phyloP scores from a whole-genome alignment of 2,888 invertebrate genomes.

The Branchellion lobata region DNA sequence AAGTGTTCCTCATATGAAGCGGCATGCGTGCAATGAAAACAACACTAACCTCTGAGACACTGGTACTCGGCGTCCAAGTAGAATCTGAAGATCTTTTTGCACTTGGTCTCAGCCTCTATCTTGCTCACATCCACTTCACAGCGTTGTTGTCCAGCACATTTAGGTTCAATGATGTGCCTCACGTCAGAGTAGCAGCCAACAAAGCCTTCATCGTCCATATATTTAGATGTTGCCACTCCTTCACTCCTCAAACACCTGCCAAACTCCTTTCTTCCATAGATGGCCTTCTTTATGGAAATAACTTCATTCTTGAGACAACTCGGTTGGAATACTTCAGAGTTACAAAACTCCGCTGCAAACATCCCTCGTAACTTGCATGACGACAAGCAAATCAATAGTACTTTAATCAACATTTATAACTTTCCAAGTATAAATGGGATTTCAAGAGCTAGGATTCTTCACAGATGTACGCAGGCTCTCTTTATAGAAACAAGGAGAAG shows the following conservation, averaged over 20 bases:
- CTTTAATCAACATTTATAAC: too few species aligned
- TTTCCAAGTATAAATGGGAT: too few species aligned
- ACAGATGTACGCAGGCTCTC: too few species aligned
- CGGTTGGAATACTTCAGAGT: conserved; percentile 28
- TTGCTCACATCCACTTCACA: conserved; percentile 17
- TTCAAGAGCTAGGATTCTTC: too few species aligned
- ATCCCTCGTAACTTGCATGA: neutral
- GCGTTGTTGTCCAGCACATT: conserved; percentile 24
- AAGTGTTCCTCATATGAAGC: too few species aligned
- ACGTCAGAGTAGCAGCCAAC: conserved; percentile 39
- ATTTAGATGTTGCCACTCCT: conserved; percentile 4
- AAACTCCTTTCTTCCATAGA: conserved; percentile 26
- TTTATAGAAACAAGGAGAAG: neutral
- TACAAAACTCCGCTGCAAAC: conserved; percentile 10
- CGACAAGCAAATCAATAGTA: too few species aligned
- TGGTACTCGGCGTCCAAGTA: conserved; percentile 1
- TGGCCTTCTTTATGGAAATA: conserved; percentile 15
- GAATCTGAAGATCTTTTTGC: neutral
- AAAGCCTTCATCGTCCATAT: conserved; percentile 8
- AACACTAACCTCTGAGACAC: conserved; percentile 31
- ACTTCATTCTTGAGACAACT: conserved; percentile 25
- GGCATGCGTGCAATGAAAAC: too few species aligned
- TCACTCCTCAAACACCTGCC: conserved; percentile 9
- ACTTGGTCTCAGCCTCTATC: neutral
- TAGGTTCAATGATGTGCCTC: neutral